These are phyloP conservation scores for Limnothrissa miodon DNA, from an alignment of 2,113 vertebrate genomes.

Conservation along the genomic window DNA sequence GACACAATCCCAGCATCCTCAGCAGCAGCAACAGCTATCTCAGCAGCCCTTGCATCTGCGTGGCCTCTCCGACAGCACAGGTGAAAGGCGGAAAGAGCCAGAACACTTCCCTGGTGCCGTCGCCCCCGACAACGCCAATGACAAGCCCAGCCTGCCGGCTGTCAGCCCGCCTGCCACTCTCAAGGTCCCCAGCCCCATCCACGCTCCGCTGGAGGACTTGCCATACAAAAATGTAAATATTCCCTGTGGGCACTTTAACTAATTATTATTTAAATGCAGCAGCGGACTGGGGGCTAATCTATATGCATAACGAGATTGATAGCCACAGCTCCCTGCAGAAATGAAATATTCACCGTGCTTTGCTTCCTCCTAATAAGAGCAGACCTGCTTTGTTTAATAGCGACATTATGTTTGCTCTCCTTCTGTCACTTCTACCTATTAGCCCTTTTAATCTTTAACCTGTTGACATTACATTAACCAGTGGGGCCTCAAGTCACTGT, in stretches of 20 bases:
- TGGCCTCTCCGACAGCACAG: conserved; percentile 64
- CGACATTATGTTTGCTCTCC: conserved; percentile 67
- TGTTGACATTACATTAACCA: conserved; percentile 68
- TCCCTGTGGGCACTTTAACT: conserved; percentile 72
- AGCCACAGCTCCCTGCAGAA: conserved; percentile 72
- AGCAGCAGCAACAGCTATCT: conserved; percentile 59
- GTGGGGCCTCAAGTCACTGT: conserved; percentile 35
- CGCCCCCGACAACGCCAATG: conserved; percentile 67
- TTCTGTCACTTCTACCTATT: conserved; percentile 70
- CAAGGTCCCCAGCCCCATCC: conserved; percentile 73
- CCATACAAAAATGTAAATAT: conserved; percentile 97
- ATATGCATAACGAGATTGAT: conserved; percentile 78
- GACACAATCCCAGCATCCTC: conserved; percentile 51
- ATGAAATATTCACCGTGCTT: conserved; percentile 78
- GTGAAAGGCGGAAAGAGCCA: conserved; percentile 70
- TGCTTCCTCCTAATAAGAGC: conserved; percentile 74
- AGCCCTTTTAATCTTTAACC: conserved; percentile 76
- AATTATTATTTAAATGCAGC: conserved; percentile 80
- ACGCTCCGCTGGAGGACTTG: conserved; percentile 80
- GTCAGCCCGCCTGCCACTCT: conserved; percentile 68
- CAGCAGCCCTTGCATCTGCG: conserved; percentile 65
- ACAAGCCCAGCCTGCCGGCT: conserved; percentile 68
- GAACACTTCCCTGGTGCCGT: conserved; percentile 60
- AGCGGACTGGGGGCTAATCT: conserved; percentile 72
- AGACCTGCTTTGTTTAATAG: conserved; percentile 72